Conservation (phyloP, 2,888 invertebrate species). For the Keiferia lycopersicella region DNA sequence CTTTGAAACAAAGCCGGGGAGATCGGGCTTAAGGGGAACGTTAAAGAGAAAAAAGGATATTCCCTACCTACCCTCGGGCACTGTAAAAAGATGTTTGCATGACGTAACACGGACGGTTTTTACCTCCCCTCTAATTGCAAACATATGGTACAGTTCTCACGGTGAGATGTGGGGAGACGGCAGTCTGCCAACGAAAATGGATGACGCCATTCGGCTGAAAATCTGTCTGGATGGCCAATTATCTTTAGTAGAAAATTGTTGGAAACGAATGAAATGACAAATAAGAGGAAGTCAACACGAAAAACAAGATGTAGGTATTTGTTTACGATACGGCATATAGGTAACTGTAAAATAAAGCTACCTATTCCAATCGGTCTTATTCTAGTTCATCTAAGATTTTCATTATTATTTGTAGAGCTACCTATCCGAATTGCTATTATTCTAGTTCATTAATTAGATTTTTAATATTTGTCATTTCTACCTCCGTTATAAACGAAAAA, state of each 20-base stretch:
- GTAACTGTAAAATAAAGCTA: no score
- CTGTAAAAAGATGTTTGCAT: slow-evolving; percentile 16
- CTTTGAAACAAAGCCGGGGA: slow-evolving; percentile 27
- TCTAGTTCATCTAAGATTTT: no score
- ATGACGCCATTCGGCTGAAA: neutral
- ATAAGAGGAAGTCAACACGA: no score
- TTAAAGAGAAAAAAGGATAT: slow-evolving; percentile 36
- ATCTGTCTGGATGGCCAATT: neutral
- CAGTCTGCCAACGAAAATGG: neutral
- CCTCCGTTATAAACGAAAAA: no score
- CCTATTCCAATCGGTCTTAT: no score
- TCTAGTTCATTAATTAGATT: no score
- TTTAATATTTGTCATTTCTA: no score
- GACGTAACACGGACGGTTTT: neutral
- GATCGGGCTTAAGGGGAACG: slow-evolving; percentile 29
- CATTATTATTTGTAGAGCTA: no score
- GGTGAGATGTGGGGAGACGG: neutral
- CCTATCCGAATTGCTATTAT: no score
- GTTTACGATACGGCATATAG: no score
- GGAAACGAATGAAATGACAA: no score
- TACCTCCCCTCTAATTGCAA: neutral
- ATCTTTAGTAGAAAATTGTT: neutral
- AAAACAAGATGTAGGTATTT: no score
- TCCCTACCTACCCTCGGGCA: slow-evolving; percentile 34
- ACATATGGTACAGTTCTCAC: neutral